Base-by-base conservation (phyloP, 2,888 invertebrate genomes). In the Ochlodes sylvanus region DNA sequence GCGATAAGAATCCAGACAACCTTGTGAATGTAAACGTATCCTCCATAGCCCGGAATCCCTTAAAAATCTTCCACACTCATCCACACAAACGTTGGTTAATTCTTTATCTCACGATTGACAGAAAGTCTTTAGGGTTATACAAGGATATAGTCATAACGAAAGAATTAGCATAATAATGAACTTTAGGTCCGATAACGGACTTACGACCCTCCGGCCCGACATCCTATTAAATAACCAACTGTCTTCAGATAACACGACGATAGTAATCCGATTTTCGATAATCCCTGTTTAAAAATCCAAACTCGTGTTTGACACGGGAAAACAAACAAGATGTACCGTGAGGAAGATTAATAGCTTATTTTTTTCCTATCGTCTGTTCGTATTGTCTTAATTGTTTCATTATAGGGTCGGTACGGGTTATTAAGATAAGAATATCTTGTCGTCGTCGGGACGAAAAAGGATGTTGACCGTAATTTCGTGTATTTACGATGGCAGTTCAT, bases 331-430 rank as follows among this genome's bases (percentile, higher is more conserved):
- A 71, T 68, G 74, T 80, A 79, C 71, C 70, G 75, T 85, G 87
- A 90, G 74, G 81, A 88, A 91, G 90, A 91, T 89, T 85, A 88
- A 90, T 86, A 54, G 79, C 68, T 67, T 72, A 76, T 74, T 72
- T 71, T 70, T 72, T 72, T 69, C 74, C 76, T 72, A 77, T 80
- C 80, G 80, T 82, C 74, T 66, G 71, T 75, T 73, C 70, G 69
- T 80, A 84, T 82, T 81, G 84, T 83, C 84, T 86, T 90, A 89
- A 90, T 90, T 88, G 84, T 88, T 88, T 88, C 87, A 83, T 87
- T 89, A 87, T 80, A 77, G 77, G 73, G 74, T 69, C 76, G 76
- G 72, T 78, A 80, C 79, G 34, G 61, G 77, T 81, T 81, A 81
- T 84, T 83, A 81, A 83, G 87, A 86, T 89, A 86, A 81, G 75